phyloP scores from a whole-genome alignment of 2,888 invertebrate genomes.

The Dorcus hopei region DNA sequence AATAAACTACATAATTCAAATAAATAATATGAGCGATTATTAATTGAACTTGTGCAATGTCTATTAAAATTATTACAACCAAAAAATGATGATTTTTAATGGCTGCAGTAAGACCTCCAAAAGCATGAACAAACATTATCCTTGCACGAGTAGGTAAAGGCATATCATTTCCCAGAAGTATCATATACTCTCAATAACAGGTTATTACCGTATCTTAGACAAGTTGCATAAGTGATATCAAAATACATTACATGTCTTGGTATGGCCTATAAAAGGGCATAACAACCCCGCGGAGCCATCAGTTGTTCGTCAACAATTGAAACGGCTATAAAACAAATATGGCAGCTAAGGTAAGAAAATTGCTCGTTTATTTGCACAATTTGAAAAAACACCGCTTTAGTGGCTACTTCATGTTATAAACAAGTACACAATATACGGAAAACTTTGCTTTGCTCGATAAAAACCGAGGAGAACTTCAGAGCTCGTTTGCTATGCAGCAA shows the following conservation, averaged over 20 bases:
- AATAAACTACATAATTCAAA: too few relatives aligned
- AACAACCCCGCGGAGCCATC: constrained; percentile 30
- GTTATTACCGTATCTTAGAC: constrained; percentile 27
- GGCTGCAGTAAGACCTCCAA: too few relatives aligned
- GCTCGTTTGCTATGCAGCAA: too few relatives aligned
- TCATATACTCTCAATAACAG: constrained; percentile 31
- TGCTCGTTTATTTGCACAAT: constrained; percentile 21
- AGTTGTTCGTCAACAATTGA: constrained; percentile 31
- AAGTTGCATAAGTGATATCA: constrained; percentile 34
- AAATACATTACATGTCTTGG: constrained; percentile 24
- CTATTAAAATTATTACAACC: too few relatives aligned
- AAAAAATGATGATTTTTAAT: too few relatives aligned
- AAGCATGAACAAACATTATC: too few relatives aligned
- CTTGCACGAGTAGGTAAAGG: too few relatives aligned
- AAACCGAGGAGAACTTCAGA: too few relatives aligned
- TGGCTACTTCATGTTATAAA: background rate
- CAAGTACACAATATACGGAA: constrained; percentile 4
- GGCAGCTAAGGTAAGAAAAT: constrained; percentile 34
- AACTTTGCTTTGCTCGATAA: too few relatives aligned
- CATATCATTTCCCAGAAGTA: constrained; percentile 30
- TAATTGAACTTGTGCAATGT: too few relatives aligned
- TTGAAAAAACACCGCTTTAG: constrained; percentile 6
- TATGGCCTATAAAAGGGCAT: constrained; percentile 31
- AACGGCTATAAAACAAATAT: constrained; percentile 25
- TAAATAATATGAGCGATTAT: too few relatives aligned